Conservation (phyloP, 1,140 invertebrate genomes). For the Zaprionus davidi region DNA sequence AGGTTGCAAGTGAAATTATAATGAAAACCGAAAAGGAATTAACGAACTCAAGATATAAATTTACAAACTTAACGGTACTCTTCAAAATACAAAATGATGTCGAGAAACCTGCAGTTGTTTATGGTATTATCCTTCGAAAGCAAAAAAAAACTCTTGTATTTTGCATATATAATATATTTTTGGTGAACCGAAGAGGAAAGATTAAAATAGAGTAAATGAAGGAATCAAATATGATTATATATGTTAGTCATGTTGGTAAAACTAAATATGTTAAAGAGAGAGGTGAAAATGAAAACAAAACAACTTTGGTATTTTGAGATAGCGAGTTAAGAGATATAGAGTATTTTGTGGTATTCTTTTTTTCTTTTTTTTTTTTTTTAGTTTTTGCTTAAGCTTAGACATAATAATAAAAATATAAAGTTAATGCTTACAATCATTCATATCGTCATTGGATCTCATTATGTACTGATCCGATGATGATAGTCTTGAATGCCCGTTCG, state of each 20-base stretch:
- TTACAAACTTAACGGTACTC: conserved; percentile 41
- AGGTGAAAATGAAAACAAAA: conserved; percentile 53
- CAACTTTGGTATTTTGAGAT: conserved; percentile 75
- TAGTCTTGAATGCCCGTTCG: conserved; percentile 84
- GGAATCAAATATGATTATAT: conserved; percentile 20
- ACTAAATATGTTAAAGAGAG: conserved; percentile 50
- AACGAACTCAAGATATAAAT: conserved; percentile 27
- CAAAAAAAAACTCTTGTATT: conserved; percentile 64
- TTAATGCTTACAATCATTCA: conserved; percentile 85
- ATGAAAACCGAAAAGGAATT: conserved; percentile 39
- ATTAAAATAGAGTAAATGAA: conserved; percentile 9
- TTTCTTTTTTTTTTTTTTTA: conserved; percentile 52
- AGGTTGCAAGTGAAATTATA: conserved; percentile 32
- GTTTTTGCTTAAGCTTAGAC: conserved; percentile 62
- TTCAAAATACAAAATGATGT: conserved; percentile 42
- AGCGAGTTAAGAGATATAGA: conserved; percentile 79
- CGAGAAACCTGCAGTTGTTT: conserved; percentile 64
- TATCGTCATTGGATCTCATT: conserved; percentile 85
- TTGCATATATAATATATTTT: conserved; percentile 56
- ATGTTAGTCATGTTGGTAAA: conserved; percentile 41
- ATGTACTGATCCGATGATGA: conserved; percentile 85
- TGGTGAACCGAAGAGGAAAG: conserved; percentile 9
- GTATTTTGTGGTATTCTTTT: conserved; percentile 62
- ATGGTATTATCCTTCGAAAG: conserved; percentile 60
- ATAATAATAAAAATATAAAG: conserved; percentile 79